Percentiles rank a stretch among this genome's conserved stretches.
These are phyloP conservation scores for Solea senegalensis DNA, from an alignment of 2,113 vertebrate species.

Conservation along the genomic window DNA sequence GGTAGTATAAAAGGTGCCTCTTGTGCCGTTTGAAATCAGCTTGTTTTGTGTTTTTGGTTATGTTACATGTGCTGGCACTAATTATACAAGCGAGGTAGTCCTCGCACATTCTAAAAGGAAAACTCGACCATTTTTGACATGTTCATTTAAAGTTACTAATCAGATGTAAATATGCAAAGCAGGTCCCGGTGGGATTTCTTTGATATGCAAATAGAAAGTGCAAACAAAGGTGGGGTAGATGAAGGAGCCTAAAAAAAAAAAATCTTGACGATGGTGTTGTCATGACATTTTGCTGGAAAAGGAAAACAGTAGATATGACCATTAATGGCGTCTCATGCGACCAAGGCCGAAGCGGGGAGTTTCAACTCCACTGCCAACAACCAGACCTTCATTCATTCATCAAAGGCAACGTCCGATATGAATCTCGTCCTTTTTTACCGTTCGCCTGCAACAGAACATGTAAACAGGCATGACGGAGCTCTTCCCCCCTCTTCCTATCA, in stretches of 20 bases:
- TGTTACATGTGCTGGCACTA: conserved; percentile 77
- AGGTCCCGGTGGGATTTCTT: conserved; percentile 79
- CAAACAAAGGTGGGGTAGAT: conserved; percentile 81
- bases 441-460: conserved; percentile 52
- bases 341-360: conserved; percentile 23
- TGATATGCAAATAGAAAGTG: conserved; percentile 82
- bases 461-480: conserved; percentile 57
- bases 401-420: conserved; percentile 55
- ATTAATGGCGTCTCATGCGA: conserved; percentile 31
- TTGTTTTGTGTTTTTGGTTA: conserved; percentile 74
- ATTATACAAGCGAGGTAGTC: conserved; percentile 79
- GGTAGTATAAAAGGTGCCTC: conserved; percentile 75
- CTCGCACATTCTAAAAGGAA: conserved; percentile 70
- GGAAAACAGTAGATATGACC: conserved; percentile 39
- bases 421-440: conserved; percentile 58
- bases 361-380: conserved; percentile 24
- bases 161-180: conserved; percentile 85
- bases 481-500: conserved; percentile 54
- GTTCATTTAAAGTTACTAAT: conserved; percentile 84
- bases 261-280: conserved; percentile 58
- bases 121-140: conserved; percentile 81
- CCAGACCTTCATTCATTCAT: conserved; percentile 49
- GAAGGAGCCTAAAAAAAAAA: conserved; percentile 51
- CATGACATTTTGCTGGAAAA: conserved; percentile 46
- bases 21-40: conserved; percentile 74